A percentile compares a stretch with the other conserved stretches of the same genome.
Conservation (phyloP, 1,140 invertebrate genomes). For the Ostrea edulis region DNA sequence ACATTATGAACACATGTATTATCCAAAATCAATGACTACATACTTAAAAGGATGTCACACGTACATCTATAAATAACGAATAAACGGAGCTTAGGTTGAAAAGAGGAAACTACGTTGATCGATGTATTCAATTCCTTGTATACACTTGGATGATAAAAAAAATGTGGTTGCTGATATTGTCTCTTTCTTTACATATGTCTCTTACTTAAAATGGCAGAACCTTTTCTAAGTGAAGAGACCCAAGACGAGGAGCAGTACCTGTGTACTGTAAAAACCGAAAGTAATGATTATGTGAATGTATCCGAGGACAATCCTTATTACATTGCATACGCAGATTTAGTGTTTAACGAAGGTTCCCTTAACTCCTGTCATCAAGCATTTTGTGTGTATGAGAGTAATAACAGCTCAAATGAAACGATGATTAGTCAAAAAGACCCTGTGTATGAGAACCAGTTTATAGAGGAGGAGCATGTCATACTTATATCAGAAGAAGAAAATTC, state of each 20-base stretch:
- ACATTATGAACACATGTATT: too few relatives aligned
- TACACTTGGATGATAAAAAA: too few relatives aligned
- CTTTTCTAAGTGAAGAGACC: background rate
- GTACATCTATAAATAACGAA: too few relatives aligned
- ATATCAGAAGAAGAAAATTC: conserved; percentile 4
- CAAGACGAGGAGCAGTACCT: background rate
- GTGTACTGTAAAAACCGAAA: background rate
- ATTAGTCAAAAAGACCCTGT: background rate
- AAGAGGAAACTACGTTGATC: too few relatives aligned
- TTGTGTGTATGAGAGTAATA: background rate
- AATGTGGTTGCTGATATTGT: too few relatives aligned
- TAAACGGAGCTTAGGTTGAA: too few relatives aligned
- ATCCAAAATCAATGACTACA: too few relatives aligned
- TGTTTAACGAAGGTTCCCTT: background rate
- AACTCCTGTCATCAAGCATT: conserved; percentile 9
- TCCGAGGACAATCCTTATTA: background rate
- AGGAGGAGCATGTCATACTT: background rate
- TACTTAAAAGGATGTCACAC: background rate
- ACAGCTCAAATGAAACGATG: background rate
- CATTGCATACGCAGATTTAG: conserved; percentile 12
- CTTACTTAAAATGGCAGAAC: background rate
- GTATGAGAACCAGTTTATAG: background rate
- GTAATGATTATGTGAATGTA: background rate
- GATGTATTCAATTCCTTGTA: too few relatives aligned
- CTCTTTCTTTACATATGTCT: background rate